These are phyloP conservation scores for Dasypus novemcinctus DNA, from an alignment of 2,113 vertebrate species.

Conservation along the genomic window DNA sequence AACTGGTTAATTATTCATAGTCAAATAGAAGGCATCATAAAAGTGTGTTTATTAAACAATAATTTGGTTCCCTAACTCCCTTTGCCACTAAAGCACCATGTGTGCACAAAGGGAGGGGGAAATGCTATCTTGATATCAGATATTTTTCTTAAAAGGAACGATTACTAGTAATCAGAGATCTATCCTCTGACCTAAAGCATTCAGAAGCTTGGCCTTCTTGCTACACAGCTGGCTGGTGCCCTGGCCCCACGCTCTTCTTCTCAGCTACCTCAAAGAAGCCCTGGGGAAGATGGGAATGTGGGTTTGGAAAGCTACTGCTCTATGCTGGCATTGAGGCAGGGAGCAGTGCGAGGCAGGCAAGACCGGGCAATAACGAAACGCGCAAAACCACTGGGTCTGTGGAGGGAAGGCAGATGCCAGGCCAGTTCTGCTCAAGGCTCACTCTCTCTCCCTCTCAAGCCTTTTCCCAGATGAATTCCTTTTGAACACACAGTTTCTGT, in stretches of 20 bases:
- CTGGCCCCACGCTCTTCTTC: no score
- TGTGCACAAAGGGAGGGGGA: neutral
- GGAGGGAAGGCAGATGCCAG: neutral
- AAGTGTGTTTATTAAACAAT: constrained; percentile 72
- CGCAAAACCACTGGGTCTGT: neutral
- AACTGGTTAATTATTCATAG: constrained; percentile 77
- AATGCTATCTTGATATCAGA: neutral
- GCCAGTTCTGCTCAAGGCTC: neutral
- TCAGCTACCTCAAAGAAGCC: neutral
- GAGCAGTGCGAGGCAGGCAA: neutral
- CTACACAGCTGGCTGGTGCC: neutral
- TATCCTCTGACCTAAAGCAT: neutral
- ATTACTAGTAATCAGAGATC: neutral
- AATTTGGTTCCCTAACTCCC: constrained; percentile 50
- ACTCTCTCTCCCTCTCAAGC: neutral
- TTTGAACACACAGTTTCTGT: neutral
- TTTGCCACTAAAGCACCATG: neutral
- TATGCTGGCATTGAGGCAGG: neutral
- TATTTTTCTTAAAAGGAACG: neutral
- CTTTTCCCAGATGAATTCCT: neutral
- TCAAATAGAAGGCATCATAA: constrained; percentile 69
- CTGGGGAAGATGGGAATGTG: fast-evolving
- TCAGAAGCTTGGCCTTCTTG: neutral
- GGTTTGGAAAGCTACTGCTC: neutral
- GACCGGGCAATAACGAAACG: neutral